A percentile compares a stretch with the other conserved stretches of the same genome.
Evolutionary conservation across 2,113 vertebrate species (phyloP).

Genomic region (Cathartes aura): DNA sequence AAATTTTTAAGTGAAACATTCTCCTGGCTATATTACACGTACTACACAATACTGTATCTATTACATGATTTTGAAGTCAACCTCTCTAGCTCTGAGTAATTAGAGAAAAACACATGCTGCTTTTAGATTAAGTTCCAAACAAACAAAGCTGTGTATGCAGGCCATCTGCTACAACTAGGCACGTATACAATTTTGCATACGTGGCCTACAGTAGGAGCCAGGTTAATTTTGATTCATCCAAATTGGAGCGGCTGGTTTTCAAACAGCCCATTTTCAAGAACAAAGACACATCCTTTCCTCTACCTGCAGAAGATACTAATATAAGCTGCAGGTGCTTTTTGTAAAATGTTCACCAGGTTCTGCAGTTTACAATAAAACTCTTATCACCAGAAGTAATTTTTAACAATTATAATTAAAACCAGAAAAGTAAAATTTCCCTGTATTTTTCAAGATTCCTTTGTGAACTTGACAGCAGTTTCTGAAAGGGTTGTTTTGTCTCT

Average conservation of each 20-base stretch:
- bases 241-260: not conserved
- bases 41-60: not conserved
- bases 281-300: not conserved
- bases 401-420: not conserved
- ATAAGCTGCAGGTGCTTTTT: not conserved
- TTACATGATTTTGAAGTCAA: constrained; percentile 35
- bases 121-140: constrained; percentile 55
- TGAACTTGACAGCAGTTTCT: not conserved
- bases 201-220: not conserved
- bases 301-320: not conserved
- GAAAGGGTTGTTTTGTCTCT: not conserved
- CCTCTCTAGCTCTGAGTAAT: constrained; percentile 50
- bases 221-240: not conserved
- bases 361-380: not conserved
- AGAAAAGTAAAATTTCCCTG: not conserved
- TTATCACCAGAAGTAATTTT: not conserved
- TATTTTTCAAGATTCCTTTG: not conserved
- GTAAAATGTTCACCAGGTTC: not conserved
- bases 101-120: constrained; percentile 65
- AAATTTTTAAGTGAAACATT: not conserved
- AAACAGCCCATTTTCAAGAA: not conserved
- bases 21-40: not conserved
- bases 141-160: constrained; percentile 21
- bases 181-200: not conserved
- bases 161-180: constrained; percentile 56